phyloP scores from a whole-genome alignment of 2,113 vertebrate species.

The Eurypyga helias region DNA sequence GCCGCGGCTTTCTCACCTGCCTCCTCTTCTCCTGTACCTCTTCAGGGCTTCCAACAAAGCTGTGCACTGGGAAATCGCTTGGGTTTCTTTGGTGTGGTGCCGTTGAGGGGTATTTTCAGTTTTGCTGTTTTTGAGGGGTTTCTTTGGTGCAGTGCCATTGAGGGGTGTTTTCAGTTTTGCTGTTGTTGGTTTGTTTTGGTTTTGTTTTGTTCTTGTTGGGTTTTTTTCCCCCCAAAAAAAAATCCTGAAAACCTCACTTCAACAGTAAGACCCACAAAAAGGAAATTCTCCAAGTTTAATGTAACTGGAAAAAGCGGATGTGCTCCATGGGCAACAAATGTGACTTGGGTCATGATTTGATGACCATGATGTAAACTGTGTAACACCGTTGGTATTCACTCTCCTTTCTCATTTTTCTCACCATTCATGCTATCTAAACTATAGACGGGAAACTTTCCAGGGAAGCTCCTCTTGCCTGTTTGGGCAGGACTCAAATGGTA shows the following conservation, averaged over 20 bases:
- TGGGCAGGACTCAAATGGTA: background rate
- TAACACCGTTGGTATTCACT: background rate
- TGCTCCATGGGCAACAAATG: background rate
- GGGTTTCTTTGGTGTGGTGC: background rate
- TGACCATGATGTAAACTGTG: background rate
- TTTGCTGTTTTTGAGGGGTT: too few species aligned
- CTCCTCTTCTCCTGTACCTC: background rate
- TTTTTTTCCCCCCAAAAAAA: too few species aligned
- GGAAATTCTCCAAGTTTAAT: background rate
- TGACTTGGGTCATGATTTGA: background rate
- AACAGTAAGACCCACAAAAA: background rate
- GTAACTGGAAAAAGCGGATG: background rate
- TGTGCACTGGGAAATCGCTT: accelerated
- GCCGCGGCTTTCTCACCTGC: background rate
- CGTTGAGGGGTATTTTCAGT: too few species aligned
- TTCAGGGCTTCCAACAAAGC: background rate
- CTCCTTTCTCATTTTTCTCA: background rate
- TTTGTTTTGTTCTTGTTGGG: too few species aligned
- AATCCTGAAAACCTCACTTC: background rate
- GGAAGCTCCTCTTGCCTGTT: background rate
- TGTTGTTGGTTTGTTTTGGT: too few species aligned
- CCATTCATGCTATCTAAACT: background rate
- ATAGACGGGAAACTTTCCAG: background rate
- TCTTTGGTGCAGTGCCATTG: too few species aligned
- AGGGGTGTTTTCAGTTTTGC: too few species aligned